phyloP scores from a whole-genome alignment of 2,797 vertebrate species.

The Lateolabrax maculatus region DNA sequence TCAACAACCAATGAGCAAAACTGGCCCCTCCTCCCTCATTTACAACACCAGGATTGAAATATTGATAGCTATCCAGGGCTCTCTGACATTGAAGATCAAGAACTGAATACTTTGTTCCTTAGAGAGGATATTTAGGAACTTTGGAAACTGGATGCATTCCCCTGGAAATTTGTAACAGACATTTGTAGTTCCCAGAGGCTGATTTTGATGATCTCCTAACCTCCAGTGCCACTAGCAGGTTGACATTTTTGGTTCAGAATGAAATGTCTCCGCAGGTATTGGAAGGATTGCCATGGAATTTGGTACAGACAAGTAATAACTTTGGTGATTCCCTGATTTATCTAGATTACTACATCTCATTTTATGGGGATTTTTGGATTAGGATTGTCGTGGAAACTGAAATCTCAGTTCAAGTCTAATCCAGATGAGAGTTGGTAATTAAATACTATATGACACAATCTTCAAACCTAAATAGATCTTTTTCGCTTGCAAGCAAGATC shows the following conservation, averaged over 20 bases:
- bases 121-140: background rate
- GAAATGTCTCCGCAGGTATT: background rate
- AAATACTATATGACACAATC: too few species aligned
- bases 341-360: too few species aligned
- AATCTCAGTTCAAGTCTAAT: too few species aligned
- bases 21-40: background rate
- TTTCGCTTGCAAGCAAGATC: too few species aligned
- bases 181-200: background rate
- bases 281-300: background rate
- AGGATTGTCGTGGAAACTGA: too few species aligned
- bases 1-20: slow-evolving; percentile 24
- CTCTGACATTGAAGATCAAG: slow-evolving; percentile 1
- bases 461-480: too few species aligned
- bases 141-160: slow-evolving; percentile 8
- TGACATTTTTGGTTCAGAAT: slow-evolving; percentile 7
- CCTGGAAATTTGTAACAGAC: background rate
- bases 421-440: too few species aligned
- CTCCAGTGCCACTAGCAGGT: background rate
- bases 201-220: background rate
- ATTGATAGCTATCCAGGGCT: background rate
- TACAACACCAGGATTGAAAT: slow-evolving; percentile 7
- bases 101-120: background rate
- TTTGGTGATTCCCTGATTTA: background rate
- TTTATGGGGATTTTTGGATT: too few species aligned
- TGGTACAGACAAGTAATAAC: background rate